Evolutionary conservation across 2,797 vertebrate species (phyloP).

Genomic region (Odontamblyopus lacepedii): DNA sequence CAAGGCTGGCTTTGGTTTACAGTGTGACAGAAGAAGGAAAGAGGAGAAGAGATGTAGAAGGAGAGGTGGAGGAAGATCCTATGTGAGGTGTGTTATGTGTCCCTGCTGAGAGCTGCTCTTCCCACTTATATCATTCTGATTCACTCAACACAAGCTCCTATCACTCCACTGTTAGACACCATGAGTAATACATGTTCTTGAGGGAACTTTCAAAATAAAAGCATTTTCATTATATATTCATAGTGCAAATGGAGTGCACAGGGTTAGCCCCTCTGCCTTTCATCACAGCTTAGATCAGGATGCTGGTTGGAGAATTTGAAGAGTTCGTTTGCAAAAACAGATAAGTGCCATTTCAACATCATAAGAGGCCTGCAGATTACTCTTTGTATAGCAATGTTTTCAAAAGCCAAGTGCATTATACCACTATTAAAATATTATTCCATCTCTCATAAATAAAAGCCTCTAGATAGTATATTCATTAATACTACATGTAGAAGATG

Average conservation of each 20-base stretch:
- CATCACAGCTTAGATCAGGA: neutral
- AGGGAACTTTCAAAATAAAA: constrained; percentile 53
- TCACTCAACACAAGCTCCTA: constrained; percentile 31
- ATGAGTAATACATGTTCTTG: constrained; percentile 27
- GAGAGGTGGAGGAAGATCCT: constrained; percentile 10
- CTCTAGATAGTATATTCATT: too few relatives aligned
- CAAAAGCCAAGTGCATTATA: too few relatives aligned
- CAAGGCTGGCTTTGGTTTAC: constrained; percentile 26
- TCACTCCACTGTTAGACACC: constrained; percentile 5
- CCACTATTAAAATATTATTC: too few relatives aligned
- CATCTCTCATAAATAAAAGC: too few relatives aligned
- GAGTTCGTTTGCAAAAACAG: too few relatives aligned
- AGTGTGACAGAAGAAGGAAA: constrained; percentile 16
- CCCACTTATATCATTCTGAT: constrained; percentile 40
- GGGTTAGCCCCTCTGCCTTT: too few relatives aligned
- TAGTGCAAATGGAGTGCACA: neutral
- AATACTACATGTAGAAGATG: too few relatives aligned
- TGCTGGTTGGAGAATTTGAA: neutral
- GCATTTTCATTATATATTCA: neutral
- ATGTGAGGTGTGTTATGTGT: constrained; percentile 10
- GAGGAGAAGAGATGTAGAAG: neutral
- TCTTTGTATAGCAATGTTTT: too few relatives aligned
- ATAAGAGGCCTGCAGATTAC: too few relatives aligned
- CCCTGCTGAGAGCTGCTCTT: constrained; percentile 29
- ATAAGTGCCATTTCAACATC: too few relatives aligned